Evolutionary conservation across 35 echinoderm and acorn worm genomes (phyloP).

Genomic region (Hemicentrotus pulcherrimus): DNA sequence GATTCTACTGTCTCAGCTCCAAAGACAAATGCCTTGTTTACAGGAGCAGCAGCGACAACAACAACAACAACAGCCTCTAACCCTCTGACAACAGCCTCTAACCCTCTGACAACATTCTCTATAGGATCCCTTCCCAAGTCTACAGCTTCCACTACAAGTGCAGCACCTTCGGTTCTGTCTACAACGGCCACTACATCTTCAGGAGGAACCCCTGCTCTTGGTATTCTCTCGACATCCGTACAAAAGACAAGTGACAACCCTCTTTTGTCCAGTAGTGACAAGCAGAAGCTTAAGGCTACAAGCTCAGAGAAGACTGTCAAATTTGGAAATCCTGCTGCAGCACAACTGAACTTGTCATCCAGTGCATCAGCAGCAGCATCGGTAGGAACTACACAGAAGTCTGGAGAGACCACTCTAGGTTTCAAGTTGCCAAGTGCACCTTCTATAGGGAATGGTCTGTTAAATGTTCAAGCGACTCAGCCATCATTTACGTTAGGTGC

Average conservation of each 20-base stretch:
- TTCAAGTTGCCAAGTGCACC: not conserved
- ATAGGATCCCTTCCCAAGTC: conserved; percentile 6
- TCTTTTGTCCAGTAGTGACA: conserved; percentile 4
- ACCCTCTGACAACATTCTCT: conserved; percentile 15
- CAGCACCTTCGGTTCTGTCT: not conserved
- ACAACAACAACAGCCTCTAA: not conserved
- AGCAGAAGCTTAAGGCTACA: conserved; percentile 16
- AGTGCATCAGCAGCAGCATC: conserved; percentile 37
- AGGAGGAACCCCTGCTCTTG: not conserved
- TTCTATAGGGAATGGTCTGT: not conserved
- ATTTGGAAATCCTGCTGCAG: not conserved
- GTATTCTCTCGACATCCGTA: no score
- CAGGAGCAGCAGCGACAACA: not conserved
- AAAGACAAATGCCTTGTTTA: not conserved
- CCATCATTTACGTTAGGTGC: not conserved
- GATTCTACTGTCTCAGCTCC: not conserved
- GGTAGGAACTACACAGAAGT: not conserved
- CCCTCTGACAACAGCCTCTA: not conserved
- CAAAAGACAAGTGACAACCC: conserved; percentile 13
- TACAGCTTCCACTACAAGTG: not conserved
- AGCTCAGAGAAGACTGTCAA: conserved; percentile 31
- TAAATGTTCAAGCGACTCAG: not conserved
- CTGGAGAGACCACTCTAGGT: not conserved
- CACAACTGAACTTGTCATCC: conserved; percentile 1
- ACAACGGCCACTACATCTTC: not conserved